These are phyloP conservation scores for Chascanopsetta lugubris DNA, from an alignment of 2,113 vertebrate genomes.

Conservation along the genomic window DNA sequence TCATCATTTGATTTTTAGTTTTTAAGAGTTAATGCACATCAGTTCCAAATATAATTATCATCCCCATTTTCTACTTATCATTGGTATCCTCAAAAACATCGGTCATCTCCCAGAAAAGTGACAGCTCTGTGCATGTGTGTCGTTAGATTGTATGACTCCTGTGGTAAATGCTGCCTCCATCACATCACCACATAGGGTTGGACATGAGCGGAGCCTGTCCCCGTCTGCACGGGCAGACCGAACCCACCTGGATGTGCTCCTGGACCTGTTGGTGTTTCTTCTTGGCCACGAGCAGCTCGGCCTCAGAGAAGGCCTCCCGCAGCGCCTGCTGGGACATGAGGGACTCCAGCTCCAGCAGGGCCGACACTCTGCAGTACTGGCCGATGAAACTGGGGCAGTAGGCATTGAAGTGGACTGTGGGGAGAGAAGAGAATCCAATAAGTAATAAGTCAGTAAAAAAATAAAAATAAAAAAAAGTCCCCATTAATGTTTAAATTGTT, in stretches of 20 bases:
- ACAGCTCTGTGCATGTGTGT: too few relatives aligned
- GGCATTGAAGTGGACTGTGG: constrained; percentile 87
- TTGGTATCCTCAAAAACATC: too few relatives aligned
- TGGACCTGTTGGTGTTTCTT: constrained; percentile 91
- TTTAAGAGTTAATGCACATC: too few relatives aligned
- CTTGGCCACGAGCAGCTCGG: constrained; percentile 84
- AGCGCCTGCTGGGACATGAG: constrained; percentile 93
- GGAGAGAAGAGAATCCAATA: not conserved
- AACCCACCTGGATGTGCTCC: constrained; percentile 87
- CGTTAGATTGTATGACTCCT: too few relatives aligned
- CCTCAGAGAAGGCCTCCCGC: constrained; percentile 89
- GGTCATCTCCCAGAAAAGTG: too few relatives aligned
- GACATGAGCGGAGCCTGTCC: not conserved
- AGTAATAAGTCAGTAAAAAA: too few relatives aligned
- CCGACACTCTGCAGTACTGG: constrained; percentile 89
- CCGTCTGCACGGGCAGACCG: not conserved
- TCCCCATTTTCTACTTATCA: too few relatives aligned
- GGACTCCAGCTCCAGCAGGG: constrained; percentile 88
- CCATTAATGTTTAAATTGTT: not conserved
- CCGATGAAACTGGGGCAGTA: constrained; percentile 88
- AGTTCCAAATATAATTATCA: too few relatives aligned
- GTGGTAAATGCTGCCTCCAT: not conserved
- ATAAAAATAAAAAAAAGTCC: not conserved
- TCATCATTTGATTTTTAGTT: too few relatives aligned
- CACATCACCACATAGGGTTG: not conserved